A percentile compares a stretch with the other conserved stretches of the same genome.
Conservation (phyloP, 2,888 invertebrate genomes). For the Biston stratarius region DNA sequence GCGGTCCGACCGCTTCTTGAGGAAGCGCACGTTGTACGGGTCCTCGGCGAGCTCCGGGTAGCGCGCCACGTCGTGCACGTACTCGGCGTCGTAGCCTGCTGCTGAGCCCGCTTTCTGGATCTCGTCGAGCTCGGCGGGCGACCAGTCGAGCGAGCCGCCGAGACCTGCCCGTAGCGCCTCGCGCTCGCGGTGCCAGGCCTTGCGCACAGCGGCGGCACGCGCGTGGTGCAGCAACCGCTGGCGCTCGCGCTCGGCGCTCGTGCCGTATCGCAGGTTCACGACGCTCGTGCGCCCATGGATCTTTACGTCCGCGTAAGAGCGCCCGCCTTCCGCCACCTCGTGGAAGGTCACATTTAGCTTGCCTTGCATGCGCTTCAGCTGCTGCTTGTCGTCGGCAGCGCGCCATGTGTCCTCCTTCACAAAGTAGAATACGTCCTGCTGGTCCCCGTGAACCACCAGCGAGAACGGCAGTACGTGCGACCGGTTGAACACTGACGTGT, state of each 20-base stretch:
- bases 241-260: constrained; percentile 95
- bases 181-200: constrained; percentile 97
- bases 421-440: constrained; percentile 97
- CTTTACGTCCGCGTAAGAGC: constrained; percentile 94
- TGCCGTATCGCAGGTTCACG: constrained; percentile 97
- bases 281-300: constrained; percentile 96
- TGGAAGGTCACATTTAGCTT: constrained; percentile 97
- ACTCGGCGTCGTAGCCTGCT: constrained; percentile 95
- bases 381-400: constrained; percentile 95
- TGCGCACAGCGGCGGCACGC: constrained; percentile 93
- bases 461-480: constrained; percentile 95
- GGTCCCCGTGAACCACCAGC: constrained; percentile 94
- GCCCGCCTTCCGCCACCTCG: constrained; percentile 92
- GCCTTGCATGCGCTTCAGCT: constrained; percentile 95
- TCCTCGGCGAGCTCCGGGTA: constrained; percentile 98
- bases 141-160: constrained; percentile 94
- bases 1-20: constrained; percentile 92
- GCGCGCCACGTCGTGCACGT: constrained; percentile 94
- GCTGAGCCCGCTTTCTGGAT: constrained; percentile 94
- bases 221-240: constrained; percentile 96
- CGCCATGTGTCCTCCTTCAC: constrained; percentile 97
- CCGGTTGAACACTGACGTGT: constrained; percentile 96
- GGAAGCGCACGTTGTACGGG: constrained; percentile 96
- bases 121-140: constrained; percentile 94
- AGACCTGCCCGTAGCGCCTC: constrained; percentile 93